Percentiles rank a stretch among this genome's conserved stretches.
Evolutionary conservation across 2,888 invertebrate genomes (phyloP).

Genomic region (Gandaritis pyraliata): DNA sequence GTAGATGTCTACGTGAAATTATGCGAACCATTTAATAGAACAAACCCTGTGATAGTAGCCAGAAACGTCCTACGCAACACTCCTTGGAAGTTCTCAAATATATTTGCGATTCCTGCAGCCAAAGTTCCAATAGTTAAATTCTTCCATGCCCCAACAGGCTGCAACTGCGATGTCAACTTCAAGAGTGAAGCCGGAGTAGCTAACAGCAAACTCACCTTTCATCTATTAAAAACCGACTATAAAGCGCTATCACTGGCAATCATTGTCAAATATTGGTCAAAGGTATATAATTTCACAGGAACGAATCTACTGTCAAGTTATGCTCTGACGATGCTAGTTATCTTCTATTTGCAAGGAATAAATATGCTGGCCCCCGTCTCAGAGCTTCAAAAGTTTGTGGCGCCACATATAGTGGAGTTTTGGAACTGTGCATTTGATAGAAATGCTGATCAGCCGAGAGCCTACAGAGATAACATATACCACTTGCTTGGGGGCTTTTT

Average conservation of each 20-base stretch:
- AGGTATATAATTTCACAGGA: conserved; percentile 83
- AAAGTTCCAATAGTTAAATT: conserved; percentile 92
- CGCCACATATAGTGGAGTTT: conserved; percentile 63
- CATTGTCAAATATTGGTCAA: conserved; percentile 91
- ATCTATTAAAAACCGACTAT: conserved; percentile 81
- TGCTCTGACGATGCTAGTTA: conserved; percentile 85
- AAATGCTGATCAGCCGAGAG: conserved; percentile 41
- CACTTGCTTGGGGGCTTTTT: conserved; percentile 86
- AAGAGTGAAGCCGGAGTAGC: conserved; percentile 86
- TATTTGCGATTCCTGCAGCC: conserved; percentile 86
- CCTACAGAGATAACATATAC: conserved; percentile 50
- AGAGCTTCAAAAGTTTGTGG: conserved; percentile 66
- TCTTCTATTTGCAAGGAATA: conserved; percentile 88
- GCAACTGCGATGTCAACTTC: conserved; percentile 89
- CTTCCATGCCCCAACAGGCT: conserved; percentile 83
- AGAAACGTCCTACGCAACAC: conserved; percentile 64
- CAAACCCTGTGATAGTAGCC: conserved; percentile 51
- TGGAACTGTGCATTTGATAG: conserved; percentile 86
- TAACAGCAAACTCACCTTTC: conserved; percentile 87
- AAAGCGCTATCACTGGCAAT: conserved; percentile 85
- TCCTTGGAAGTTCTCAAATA: conserved; percentile 69
- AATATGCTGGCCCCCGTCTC: conserved; percentile 83
- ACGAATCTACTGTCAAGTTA: conserved; percentile 87
- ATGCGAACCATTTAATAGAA: conserved; percentile 46
- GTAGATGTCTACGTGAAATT: conserved; percentile 87